Evolutionary conservation across 2,888 invertebrate genomes (phyloP), one percentile per base, ranked within the genome.

Genomic region (Patella ulyssiponensis): DNA sequence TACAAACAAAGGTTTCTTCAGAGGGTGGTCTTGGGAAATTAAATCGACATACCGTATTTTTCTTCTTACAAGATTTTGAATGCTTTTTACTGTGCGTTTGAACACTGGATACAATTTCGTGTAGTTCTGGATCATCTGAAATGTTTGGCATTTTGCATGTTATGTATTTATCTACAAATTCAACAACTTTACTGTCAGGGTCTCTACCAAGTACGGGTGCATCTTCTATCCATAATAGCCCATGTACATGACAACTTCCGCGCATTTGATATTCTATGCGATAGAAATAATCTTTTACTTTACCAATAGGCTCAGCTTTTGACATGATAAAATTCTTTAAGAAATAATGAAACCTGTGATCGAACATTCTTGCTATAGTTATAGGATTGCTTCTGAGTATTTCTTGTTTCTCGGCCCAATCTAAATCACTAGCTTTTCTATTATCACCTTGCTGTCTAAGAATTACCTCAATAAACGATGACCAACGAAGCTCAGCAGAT

Each of bases 321-420:
- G 44, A 44, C 15, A 79, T 20, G 27, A 82, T 69, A 52, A 71
- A 5, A 3, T 58, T 78, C 12, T 78, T 80, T 14, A 84, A 69
- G 56, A 86, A 80, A 53, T 54, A 54, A 72, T 82, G 70, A 27
- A 83, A 75, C 71, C 84, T 74, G 54, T 83, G 74, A 58, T 86
- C 82, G 77, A 85, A 85, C 79, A 84, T 83, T 23, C 82, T 20
- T 9, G 83, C 82, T 69, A 82, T 83, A 20, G 83, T 87, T 4
- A 85, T 83, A 17, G 86, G 87, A 74, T 86, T 81, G 12, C 44
- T 23, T 33, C 71, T 74, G 7, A 80, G 23, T 11, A 77, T 20
- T 56, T 75, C 51, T 53, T 52, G 70, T 69, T 77, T 80, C 17
- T 69, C 70, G 9, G 56, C 51, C 69, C 77, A 80, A 9, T 71